phyloP scores from a whole-genome alignment of 1,140 invertebrate genomes.

The Drosophila willistoni region DNA sequence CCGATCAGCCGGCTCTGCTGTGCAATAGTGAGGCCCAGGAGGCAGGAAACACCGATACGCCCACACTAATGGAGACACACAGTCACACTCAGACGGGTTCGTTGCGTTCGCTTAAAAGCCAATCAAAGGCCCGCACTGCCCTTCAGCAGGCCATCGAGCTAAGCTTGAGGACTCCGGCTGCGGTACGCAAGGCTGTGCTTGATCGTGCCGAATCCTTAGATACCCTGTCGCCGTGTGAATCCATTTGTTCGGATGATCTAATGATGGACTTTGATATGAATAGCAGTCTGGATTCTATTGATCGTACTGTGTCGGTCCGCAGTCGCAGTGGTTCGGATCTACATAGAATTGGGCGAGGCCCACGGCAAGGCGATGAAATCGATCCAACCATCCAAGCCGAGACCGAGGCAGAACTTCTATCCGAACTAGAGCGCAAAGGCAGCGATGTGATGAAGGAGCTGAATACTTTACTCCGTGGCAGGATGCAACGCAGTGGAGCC shows the following conservation, averaged over 20 bases:
- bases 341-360: conserved; percentile 82
- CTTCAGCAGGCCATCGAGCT: conserved; percentile 80
- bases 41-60: conserved; percentile 64
- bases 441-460: conserved; percentile 85
- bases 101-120: conserved; percentile 71
- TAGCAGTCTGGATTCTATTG: conserved; percentile 88
- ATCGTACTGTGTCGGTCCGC: conserved; percentile 82
- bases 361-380: conserved; percentile 23
- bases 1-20: conserved; percentile 93
- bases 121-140: conserved; percentile 71
- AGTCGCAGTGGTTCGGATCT: conserved; percentile 84
- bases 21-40: conserved; percentile 85
- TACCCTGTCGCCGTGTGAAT: conserved; percentile 90
- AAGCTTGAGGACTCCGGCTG: conserved; percentile 77
- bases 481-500: conserved; percentile 54
- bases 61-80: conserved; percentile 74
- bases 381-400: conserved; percentile 50
- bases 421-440: conserved; percentile 84
- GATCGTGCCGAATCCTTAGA: conserved; percentile 88
- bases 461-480: conserved; percentile 62
- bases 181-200: conserved; percentile 66
- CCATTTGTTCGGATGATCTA: conserved; percentile 91
- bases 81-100: conserved; percentile 66
- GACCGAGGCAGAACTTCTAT: conserved; percentile 83
- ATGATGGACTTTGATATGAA: conserved; percentile 92